Evolutionary conservation across 2,113 vertebrate species (phyloP), one percentile per base, ranked within the genome.

Genomic region (Ranitomeya imitator): DNA sequence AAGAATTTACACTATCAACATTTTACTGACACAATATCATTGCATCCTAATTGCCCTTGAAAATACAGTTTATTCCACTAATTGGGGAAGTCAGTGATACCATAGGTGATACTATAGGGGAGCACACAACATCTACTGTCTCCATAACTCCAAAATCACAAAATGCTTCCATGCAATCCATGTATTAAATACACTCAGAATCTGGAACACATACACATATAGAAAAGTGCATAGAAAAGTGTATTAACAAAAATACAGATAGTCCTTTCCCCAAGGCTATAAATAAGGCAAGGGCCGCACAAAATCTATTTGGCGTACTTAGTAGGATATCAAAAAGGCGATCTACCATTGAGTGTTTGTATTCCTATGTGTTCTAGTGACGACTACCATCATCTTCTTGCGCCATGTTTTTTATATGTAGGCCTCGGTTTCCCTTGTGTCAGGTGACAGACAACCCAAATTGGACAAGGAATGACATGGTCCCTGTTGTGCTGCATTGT

Each of bases 241-340:
- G 23, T 71, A 55, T 81, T 71, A 71, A 84, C 82, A 84, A 69
- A 84, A 71, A 69, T 84, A 84, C 65, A 84, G 45, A 84, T 10
- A 83, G 81, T 54, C 80, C 57, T 23, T 67, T 79, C 54, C 52
- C 52, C 77, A 5, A 18, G 37, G 37, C 37, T 51, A 69, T 83
- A 83, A 83, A 83, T 69, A 81, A 81, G 82, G 63, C 51, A 26
- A 55, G 55, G 82, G 63, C 65, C 63, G 67, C 52, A 67, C 63
- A 69, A 71, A 84, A 15, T 69, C n/a, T 69, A 55, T 55, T 84
- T 55, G 60, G n/a, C 63, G 14, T 52, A 83, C 45, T 83, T 83
- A 63, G 19, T 69, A 37, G n/a, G 26, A 52, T n/a, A 69, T 54
- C 6, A 51, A 67, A 83, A 80, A 60, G 4, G 63, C 21, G 23